Evolutionary conservation across 2,113 vertebrate genomes (phyloP), one percentile per base, ranked within the genome.

Genomic region (Chloropsis cyanopogon): DNA sequence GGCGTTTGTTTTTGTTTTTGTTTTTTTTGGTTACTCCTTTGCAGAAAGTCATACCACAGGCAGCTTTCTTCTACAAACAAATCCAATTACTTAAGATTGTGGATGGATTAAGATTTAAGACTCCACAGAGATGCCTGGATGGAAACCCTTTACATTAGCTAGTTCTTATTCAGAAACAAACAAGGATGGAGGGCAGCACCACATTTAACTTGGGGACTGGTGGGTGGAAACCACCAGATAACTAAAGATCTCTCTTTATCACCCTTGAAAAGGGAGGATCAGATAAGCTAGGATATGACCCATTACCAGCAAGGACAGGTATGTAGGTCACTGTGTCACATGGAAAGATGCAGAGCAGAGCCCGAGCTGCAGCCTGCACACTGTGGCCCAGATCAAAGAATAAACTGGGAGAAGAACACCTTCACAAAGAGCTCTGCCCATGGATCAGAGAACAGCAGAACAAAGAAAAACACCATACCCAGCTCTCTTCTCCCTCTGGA

Each of bases 81-180:
- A 96, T 94, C 88, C 72, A 96, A 78, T 96, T 94, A 93, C 56
- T 61, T 90, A 66, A 84, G 86, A 64, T 19, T 68, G 53, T 50
- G 82, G 39, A n/a, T 4, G 22, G 84, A 94, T 95, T 95, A 84
- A 66, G 37, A 56, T 61, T 76, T 91, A 90, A 86, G 77, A 73
- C 46, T 88, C 82, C 31, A 35, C 31, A 49, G 60, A 82, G 79
- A 76, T 77, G 47, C 39, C 57, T 56, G 64, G 50, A 70, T 85
- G 35, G 63, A 76, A 92, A 72, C 18, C 8, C 39, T 90, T 73
- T 26, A 60, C 39, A 33, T 76, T 91, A 63, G 50, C 31, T 87
- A 54, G 23, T 31, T 90, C 90, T 90, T 75, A 49, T 24, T 94
- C 49, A 82, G 79, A 91, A 11, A 65, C 15, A 24, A 82, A 68